Percentiles rank a stretch among this genome's conserved stretches.
These are phyloP conservation scores for Sebastolobus alascanus DNA, from an alignment of 2,797 vertebrate genomes.

Conservation along the genomic window DNA sequence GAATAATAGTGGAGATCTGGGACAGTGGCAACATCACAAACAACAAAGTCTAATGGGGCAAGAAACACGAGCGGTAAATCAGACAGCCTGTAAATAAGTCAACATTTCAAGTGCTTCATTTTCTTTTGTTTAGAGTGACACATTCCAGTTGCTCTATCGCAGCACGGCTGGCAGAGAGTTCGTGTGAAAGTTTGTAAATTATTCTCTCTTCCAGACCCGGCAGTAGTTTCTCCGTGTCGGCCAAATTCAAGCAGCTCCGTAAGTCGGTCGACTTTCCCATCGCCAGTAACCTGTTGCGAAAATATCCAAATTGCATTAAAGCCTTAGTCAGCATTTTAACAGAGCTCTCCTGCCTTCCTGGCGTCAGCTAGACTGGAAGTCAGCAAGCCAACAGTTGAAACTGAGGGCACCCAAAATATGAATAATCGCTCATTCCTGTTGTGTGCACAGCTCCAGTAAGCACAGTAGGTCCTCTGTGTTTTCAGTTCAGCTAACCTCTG, in stretches of 20 bases:
- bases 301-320: neutral
- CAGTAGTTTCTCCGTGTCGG: neutral
- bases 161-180: neutral
- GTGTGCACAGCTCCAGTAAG: neutral
- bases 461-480: neutral
- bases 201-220: neutral
- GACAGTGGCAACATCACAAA: neutral
- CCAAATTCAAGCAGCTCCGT: neutral
- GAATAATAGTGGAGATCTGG: neutral
- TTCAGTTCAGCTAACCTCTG: neutral
- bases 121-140: neutral
- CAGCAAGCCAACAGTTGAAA: neutral
- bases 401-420: neutral
- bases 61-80: neutral
- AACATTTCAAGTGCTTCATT: neutral
- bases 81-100: conserved; percentile 1
- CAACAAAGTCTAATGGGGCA: neutral
- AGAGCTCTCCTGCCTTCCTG: neutral
- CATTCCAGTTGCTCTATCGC: neutral
- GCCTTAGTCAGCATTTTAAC: neutral
- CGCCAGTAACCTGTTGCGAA: neutral
- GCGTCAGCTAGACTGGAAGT: neutral
- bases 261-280: neutral
- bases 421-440: neutral
- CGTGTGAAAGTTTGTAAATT: neutral